Percentiles rank a stretch among this genome's conserved stretches.
phyloP scores from a whole-genome alignment of 2,113 vertebrate genomes.

The Lates calcarifer region DNA sequence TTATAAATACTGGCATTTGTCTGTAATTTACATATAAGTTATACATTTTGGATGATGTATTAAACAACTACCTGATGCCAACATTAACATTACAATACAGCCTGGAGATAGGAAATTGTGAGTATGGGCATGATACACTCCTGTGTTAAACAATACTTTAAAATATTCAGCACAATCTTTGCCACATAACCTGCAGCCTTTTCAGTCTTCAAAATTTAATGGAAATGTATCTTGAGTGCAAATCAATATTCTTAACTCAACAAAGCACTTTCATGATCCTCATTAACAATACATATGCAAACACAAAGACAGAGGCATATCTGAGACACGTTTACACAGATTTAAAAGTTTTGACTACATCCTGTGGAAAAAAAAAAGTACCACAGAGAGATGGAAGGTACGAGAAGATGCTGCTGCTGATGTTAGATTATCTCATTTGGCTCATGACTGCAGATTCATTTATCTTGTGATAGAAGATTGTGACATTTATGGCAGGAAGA shows the following conservation, averaged over 20 bases:
- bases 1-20: too few relatives aligned
- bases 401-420: conserved; percentile 61
- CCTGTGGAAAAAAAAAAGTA: conserved; percentile 39
- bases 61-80: conserved; percentile 22
- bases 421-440: conserved; percentile 78
- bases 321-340: conserved; percentile 49
- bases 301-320: not conserved
- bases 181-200: not conserved
- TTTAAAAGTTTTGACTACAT: conserved; percentile 24
- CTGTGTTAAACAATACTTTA: not conserved
- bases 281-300: conserved; percentile 22
- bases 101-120: not conserved
- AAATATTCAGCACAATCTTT: not conserved
- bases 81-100: not conserved
- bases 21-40: not conserved
- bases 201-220: not conserved
- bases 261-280: not conserved
- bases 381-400: conserved; percentile 58
- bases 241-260: not conserved
- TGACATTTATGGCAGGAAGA: conserved; percentile 84
- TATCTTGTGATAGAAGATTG: conserved; percentile 67
- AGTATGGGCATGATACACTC: not conserved
- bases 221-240: accelerated
- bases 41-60: conserved; percentile 5
- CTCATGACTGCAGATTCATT: conserved; percentile 59